Conservation (phyloP, 2,888 invertebrate genomes). For the Plebejus melissa region DNA sequence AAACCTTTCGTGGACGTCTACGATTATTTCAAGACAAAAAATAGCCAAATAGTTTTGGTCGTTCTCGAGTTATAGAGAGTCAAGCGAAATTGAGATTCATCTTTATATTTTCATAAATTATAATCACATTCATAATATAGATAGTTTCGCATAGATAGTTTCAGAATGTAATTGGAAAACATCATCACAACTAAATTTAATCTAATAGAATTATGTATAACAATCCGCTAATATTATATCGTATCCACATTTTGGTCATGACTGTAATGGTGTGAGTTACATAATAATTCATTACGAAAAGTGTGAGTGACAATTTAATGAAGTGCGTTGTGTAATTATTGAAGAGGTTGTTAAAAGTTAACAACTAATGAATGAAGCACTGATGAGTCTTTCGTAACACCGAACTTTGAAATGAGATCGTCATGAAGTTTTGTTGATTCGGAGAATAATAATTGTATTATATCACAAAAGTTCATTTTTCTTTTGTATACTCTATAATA, state of each 20-base stretch:
- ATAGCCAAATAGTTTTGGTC: too few species aligned
- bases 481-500: not conserved
- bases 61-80: too few species aligned
- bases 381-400: slow-evolving; percentile 46
- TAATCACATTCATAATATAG: too few species aligned
- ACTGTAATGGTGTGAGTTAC: not conserved
- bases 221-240: not conserved
- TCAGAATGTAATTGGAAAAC: too few species aligned
- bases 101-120: too few species aligned
- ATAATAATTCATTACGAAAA: slow-evolving; percentile 31
- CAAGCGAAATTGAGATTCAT: too few species aligned
- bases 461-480: not conserved
- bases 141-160: too few species aligned
- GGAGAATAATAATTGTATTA: slow-evolving; percentile 12
- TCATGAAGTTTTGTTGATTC: slow-evolving; percentile 26
- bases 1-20: too few species aligned
- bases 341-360: slow-evolving; percentile 60
- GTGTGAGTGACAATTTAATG: slow-evolving; percentile 73
- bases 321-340: slow-evolving; percentile 71
- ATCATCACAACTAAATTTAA: too few species aligned
- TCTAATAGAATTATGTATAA: too few species aligned
- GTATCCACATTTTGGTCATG: not conserved
- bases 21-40: too few species aligned
- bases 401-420: slow-evolving; percentile 31
- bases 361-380: slow-evolving; percentile 59